Conservation (phyloP, 2,888 invertebrate species). For the Caenorhabditis zanzibari region DNA sequence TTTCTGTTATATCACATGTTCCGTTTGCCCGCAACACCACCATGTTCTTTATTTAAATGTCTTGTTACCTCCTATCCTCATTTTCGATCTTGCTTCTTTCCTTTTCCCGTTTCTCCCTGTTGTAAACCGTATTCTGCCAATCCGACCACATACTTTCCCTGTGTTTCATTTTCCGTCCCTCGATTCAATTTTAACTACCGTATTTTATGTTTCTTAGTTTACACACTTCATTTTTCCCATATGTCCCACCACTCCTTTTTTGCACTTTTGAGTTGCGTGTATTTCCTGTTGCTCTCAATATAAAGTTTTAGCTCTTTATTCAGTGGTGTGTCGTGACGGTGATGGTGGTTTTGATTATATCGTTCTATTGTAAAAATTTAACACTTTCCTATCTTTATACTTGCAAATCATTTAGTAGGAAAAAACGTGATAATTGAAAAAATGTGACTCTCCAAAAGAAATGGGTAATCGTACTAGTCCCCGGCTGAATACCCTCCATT, state of each 20-base stretch:
- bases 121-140: constrained; percentile 12
- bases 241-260: constrained; percentile 8
- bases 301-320: constrained; percentile 50
- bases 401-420: constrained; percentile 1
- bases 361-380: background rate
- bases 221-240: constrained; percentile 3
- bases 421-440: constrained; percentile 45
- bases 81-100: constrained; percentile 13
- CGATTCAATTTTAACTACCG: constrained; percentile 9
- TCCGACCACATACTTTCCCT: background rate
- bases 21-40: constrained; percentile 16
- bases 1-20: constrained; percentile 57
- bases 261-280: constrained; percentile 13
- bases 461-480: constrained; percentile 47
- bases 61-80: constrained; percentile 11
- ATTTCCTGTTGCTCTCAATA: constrained; percentile 40
- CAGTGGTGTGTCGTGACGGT: constrained; percentile 6
- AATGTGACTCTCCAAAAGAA: background rate
- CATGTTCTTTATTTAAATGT: constrained; percentile 14
- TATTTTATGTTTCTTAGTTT: constrained; percentile 48
- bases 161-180: constrained; percentile 1
- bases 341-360: constrained; percentile 32
- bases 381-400: background rate
- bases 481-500: background rate
- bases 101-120: constrained; percentile 11